Evolutionary conservation across 2,888 invertebrate species (phyloP), one percentile per base, ranked within the genome.

Genomic region (Malacosoma neustria): DNA sequence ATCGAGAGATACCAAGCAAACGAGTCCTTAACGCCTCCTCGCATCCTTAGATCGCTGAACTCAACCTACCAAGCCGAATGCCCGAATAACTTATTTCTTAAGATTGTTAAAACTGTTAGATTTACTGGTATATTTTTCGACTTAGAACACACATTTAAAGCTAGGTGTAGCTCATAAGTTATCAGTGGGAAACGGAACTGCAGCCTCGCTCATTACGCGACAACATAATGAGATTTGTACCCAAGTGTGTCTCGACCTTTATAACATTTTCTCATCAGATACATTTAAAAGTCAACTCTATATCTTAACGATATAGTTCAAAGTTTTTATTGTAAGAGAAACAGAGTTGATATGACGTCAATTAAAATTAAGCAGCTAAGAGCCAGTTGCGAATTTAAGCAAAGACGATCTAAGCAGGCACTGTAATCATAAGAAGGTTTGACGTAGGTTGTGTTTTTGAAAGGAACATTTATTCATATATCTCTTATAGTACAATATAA

Each of bases 161-260:
- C 15, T 41, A 33, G 35, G 39, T 33, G 31, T 22, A 30, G 54
- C 38, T 50, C 42, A 53, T 41, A 46, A 54, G 61, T 56, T 61
- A 63, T 61, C 57, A 54, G 51, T 43, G 53, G 51, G 60, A 58
- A 61, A 60, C 60, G 53, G 57, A 60, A 61, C 55, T 60, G 61
- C 62, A 57, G 51, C 57, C 48, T 54, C 60, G 52, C 61, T 68
- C 66, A 61, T 70, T 67, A 63, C 49, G 51, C 46, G 52, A 46
- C 54, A 50, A 61, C 56, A 55, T 67, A 64, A 69, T 62, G 58
- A 69, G 60, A 52, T 61, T 61, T 59, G 60, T 57, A 54, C 45
- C 47, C 48, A 37, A 42, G 52, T 62, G 51, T 53, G 51, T 45
- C 42, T 14, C 49, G 39, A 54, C 53, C 57, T 55, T 55, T 58